Conservation (phyloP, 2,888 invertebrate species). For the Dicycla oo region DNA sequence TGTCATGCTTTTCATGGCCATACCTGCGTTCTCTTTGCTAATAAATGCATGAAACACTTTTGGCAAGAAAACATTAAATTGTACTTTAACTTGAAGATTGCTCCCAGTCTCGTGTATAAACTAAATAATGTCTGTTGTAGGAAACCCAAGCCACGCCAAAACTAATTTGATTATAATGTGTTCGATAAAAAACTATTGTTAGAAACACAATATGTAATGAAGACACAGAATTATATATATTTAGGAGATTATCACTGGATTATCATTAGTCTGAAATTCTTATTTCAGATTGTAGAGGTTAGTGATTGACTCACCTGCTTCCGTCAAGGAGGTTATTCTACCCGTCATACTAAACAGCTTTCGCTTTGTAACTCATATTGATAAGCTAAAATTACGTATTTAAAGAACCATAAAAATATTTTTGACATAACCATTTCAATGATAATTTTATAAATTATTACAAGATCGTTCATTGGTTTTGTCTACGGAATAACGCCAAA, state of each 20-base stretch:
- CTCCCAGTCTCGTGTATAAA: slow-evolving; percentile 5
- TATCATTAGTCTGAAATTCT: too few species aligned
- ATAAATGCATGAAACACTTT: background rate
- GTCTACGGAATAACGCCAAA: slow-evolving; percentile 53
- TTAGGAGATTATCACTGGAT: background rate
- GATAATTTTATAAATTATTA: slow-evolving; percentile 20
- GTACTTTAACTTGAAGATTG: slow-evolving; percentile 22
- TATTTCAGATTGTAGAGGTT: background rate
- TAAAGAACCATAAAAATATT: background rate
- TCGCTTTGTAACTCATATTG: too few species aligned
- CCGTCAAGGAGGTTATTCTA: too few species aligned
- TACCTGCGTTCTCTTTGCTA: background rate
- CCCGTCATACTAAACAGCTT: too few species aligned
- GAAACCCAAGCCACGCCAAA: slow-evolving; percentile 5
- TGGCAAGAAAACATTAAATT: background rate
- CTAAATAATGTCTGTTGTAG: slow-evolving; percentile 11
- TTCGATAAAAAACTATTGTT: slow-evolving; percentile 23
- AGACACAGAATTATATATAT: background rate
- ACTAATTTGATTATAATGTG: slow-evolving; percentile 42
- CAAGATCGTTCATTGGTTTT: slow-evolving; percentile 25
- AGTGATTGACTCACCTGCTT: too few species aligned
- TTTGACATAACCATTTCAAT: slow-evolving; percentile 5
- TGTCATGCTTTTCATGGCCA: background rate
- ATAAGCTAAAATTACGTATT: background rate
- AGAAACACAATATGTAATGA: slow-evolving; percentile 21